These are phyloP conservation scores for Crambe crambe DNA, from an alignment of 37 sponge, comb jelly and placozoan genomes.

Conservation along the genomic window DNA sequence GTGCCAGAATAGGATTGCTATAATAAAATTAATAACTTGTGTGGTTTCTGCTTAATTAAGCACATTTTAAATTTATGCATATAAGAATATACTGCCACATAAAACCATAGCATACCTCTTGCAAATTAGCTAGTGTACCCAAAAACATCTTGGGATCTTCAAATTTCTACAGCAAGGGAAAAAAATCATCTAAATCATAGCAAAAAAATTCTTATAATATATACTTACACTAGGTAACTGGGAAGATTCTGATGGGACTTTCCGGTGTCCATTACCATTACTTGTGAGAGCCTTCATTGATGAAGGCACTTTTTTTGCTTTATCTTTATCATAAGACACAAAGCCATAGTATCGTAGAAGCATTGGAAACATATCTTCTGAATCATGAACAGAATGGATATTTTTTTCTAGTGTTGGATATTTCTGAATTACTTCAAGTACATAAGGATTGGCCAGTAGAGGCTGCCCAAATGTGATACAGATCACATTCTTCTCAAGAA, in stretches of 20 bases:
- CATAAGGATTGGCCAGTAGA: conserved; percentile 20
- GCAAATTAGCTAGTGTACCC: background rate
- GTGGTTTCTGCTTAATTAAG: no score
- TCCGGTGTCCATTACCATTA: background rate
- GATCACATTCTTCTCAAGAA: conserved; percentile 13
- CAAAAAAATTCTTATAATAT: no score
- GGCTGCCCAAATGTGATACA: conserved; percentile 69
- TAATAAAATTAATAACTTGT: no score
- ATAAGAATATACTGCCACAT: no score
- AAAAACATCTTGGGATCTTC: background rate
- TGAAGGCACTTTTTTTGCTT: no score
- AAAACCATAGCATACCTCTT: conserved; percentile 1
- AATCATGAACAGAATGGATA: conserved; percentile 27
- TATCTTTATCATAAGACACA: no score
- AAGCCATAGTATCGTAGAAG: conserved; percentile 4
- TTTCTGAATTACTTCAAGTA: conserved; percentile 5
- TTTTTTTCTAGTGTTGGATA: conserved; percentile 19
- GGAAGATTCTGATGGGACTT: no score
- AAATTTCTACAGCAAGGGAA: no score
- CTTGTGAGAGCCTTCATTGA: conserved; percentile 1
- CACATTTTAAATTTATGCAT: no score
- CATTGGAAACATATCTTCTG: conserved; percentile 41
- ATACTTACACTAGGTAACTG: no score
- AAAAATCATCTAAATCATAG: no score
- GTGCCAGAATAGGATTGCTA: conserved; percentile 1